A percentile compares a stretch with the other conserved stretches of the same genome.
These are phyloP conservation scores for Cremastinae sp. DNA, from an alignment of 2,888 invertebrate species.

Conservation along the genomic window DNA sequence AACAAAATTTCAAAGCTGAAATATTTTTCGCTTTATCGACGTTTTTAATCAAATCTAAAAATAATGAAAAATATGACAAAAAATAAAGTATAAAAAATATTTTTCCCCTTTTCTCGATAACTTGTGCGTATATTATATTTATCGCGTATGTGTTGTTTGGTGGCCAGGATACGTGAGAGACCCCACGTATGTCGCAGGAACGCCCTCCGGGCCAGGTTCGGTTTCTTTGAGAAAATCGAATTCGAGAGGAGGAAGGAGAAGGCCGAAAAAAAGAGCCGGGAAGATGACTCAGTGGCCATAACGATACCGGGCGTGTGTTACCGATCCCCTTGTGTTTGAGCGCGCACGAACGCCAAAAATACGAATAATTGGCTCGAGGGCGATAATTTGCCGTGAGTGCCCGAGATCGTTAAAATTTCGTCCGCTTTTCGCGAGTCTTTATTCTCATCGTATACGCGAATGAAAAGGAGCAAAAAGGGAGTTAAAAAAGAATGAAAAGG, in stretches of 20 bases:
- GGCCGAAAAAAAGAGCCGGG: slow-evolving; percentile 13
- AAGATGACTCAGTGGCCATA: slow-evolving; percentile 58
- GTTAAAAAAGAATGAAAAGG: slow-evolving; percentile 27
- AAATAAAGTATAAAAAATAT: not conserved
- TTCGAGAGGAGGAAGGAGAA: slow-evolving; percentile 5
- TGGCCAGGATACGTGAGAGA: slow-evolving; percentile 51
- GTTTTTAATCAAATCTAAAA: slow-evolving; percentile 7
- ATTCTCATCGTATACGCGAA: slow-evolving; percentile 26
- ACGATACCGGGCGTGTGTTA: slow-evolving; percentile 62
- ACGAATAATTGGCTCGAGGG: slow-evolving; percentile 73
- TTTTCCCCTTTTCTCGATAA: not conserved
- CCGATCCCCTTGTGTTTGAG: slow-evolving; percentile 52
- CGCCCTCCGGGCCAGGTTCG: slow-evolving; percentile 54
- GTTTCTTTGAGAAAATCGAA: slow-evolving; percentile 56
- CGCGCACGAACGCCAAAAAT: not conserved
- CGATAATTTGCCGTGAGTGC: slow-evolving; percentile 76
- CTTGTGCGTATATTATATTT: slow-evolving; percentile 5
- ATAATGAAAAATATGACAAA: not conserved
- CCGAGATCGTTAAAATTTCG: slow-evolving; percentile 74
- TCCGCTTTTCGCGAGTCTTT: slow-evolving; percentile 64
- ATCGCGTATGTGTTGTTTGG: slow-evolving; percentile 5
- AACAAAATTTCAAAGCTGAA: too few relatives aligned
- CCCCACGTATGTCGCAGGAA: slow-evolving; percentile 54
- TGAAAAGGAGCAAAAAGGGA: not conserved
- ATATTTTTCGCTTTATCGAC: too few relatives aligned